These are phyloP conservation scores for Bubo scandiacus DNA, from an alignment of 2,113 vertebrate species.

Conservation along the genomic window DNA sequence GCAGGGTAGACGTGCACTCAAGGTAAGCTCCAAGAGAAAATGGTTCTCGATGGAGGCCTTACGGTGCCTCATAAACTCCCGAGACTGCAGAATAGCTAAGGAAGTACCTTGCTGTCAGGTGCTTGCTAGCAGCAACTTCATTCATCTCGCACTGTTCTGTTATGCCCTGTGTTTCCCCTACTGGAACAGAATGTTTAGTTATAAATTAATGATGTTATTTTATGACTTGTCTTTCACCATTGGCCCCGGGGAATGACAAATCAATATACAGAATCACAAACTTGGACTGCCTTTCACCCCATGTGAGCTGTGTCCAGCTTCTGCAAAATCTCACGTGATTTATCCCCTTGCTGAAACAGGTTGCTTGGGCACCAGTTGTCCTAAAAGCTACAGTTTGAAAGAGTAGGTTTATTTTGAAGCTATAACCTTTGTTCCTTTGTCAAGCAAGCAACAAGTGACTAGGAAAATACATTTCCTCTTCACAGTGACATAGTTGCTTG, in stretches of 20 bases:
- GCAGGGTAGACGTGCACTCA: too few species aligned
- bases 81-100: neutral
- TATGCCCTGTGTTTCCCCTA: neutral
- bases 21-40: neutral
- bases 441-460: neutral
- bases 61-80: rapidly evolving
- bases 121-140: neutral
- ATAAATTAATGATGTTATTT: neutral
- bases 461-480: neutral
- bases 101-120: neutral
- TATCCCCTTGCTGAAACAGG: neutral
- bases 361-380: neutral
- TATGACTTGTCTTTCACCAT: neutral
- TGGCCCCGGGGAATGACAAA: neutral
- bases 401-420: neutral
- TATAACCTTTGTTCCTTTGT: neutral
- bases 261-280: neutral
- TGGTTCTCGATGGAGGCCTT: neutral
- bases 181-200: neutral
- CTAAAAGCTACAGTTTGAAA: neutral
- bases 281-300: neutral
- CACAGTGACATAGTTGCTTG: neutral
- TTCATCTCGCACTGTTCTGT: neutral
- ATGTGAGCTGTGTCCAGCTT: neutral
- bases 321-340: neutral